A percentile compares a stretch with the other conserved stretches of the same genome.
These are phyloP conservation scores for Eretmocerus hayati DNA, from an alignment of 2,888 invertebrate species.

Conservation along the genomic window DNA sequence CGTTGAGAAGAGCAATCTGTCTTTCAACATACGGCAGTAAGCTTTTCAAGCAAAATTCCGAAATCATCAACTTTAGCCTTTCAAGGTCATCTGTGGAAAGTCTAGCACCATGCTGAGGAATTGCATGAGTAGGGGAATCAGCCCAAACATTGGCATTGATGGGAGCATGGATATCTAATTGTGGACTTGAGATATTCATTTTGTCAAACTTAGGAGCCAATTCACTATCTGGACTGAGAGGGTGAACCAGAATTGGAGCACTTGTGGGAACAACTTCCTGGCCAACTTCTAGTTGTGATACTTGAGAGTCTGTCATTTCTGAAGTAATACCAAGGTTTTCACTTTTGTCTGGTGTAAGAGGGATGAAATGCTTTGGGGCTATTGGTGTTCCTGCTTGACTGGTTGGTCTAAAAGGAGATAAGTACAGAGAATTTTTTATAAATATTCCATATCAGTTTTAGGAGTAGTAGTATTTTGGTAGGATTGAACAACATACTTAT, in stretches of 20 bases:
- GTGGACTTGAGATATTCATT: slow-evolving; percentile 14
- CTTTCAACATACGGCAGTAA: slow-evolving; percentile 88
- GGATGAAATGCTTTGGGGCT: slow-evolving; percentile 33
- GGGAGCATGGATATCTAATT: slow-evolving; percentile 30
- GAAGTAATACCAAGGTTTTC: slow-evolving; percentile 37
- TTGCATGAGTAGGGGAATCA: slow-evolving; percentile 50
- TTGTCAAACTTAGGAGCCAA: slow-evolving; percentile 28
- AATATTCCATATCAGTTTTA: too few species aligned
- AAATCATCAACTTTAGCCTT: slow-evolving; percentile 73
- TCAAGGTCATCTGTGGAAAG: slow-evolving; percentile 79
- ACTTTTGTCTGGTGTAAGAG: slow-evolving; percentile 36
- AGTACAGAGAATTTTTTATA: background rate
- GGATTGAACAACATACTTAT: slow-evolving; percentile 31
- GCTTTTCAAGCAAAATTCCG: slow-evolving; percentile 80
- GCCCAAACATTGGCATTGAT: slow-evolving; percentile 55
- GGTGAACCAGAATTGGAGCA: slow-evolving; percentile 55
- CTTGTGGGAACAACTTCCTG: slow-evolving; percentile 46
- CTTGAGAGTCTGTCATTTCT: slow-evolving; percentile 34
- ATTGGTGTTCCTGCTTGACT: slow-evolving; percentile 43
- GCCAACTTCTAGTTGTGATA: slow-evolving; percentile 47
- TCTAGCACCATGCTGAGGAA: slow-evolving; percentile 64
- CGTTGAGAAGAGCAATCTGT: slow-evolving; percentile 72
- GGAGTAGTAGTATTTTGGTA: background rate
- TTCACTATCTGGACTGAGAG: slow-evolving; percentile 66
- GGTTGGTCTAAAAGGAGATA: slow-evolving; percentile 27